Evolutionary conservation across 2,888 invertebrate genomes (phyloP).

Genomic region (Cataglyphis cursor): DNA sequence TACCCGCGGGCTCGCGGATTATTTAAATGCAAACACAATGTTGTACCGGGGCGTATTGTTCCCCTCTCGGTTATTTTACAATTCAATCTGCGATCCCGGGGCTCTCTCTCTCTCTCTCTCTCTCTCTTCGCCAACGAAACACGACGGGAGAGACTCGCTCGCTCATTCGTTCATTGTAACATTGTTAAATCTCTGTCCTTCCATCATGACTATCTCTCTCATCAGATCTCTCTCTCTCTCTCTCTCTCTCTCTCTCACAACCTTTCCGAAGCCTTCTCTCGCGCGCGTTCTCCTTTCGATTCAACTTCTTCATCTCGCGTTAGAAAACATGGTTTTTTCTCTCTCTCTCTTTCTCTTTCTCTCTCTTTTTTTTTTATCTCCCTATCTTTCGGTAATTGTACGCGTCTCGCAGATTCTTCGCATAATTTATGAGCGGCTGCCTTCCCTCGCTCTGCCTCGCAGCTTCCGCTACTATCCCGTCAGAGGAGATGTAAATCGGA

Average conservation of each 20-base stretch:
- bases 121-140: slow-evolving; percentile 49
- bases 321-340: background rate
- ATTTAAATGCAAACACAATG: slow-evolving; percentile 86
- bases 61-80: slow-evolving; percentile 85
- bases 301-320: background rate
- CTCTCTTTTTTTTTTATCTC: slow-evolving; percentile 52
- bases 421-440: slow-evolving; percentile 72
- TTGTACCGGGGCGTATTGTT: slow-evolving; percentile 84
- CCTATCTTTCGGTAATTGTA: slow-evolving; percentile 79
- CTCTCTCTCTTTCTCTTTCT: background rate
- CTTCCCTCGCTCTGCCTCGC: background rate
- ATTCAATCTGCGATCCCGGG: slow-evolving; percentile 84
- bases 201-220: slow-evolving; percentile 80
- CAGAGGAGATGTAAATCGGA: slow-evolving; percentile 34
- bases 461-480: background rate
- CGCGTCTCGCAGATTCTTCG: slow-evolving; percentile 65
- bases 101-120: slow-evolving; percentile 32
- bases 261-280: slow-evolving; percentile 43
- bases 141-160: slow-evolving; percentile 55
- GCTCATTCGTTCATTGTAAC: slow-evolving; percentile 82
- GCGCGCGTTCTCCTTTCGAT: slow-evolving; percentile 66
- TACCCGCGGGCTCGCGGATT: slow-evolving; percentile 81
- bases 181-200: slow-evolving; percentile 85
- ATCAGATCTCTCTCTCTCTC: slow-evolving; percentile 13
- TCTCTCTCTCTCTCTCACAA: slow-evolving; percentile 6